A percentile compares a stretch with the other conserved stretches of the same genome.
These are phyloP conservation scores for Columba guinea DNA, from an alignment of 2,797 vertebrate genomes.

Conservation along the genomic window DNA sequence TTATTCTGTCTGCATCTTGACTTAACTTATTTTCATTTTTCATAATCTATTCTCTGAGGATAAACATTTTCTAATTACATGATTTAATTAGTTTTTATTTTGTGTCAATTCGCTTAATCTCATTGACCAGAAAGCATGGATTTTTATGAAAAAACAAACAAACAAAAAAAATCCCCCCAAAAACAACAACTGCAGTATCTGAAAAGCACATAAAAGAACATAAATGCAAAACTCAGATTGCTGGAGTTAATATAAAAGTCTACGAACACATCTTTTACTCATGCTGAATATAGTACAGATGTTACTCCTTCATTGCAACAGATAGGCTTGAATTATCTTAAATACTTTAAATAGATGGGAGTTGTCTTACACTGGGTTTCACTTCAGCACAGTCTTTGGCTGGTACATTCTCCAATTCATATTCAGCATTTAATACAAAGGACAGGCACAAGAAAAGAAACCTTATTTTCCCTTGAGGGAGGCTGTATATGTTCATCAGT, in stretches of 20 bases:
- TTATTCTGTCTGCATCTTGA: not conserved
- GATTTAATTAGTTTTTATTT: slow-evolving; percentile 43
- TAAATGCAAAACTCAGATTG: not conserved
- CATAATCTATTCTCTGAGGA: not conserved
- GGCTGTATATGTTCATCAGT: not conserved
- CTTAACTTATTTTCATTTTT: slow-evolving; percentile 5
- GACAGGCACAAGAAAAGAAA: not conserved
- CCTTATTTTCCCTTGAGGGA: not conserved
- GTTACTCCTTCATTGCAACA: not conserved
- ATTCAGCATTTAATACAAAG: not conserved
- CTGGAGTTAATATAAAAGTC: not conserved
- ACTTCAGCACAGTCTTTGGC: not conserved
- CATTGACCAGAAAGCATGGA: not conserved
- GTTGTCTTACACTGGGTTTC: not conserved
- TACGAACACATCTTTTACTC: not conserved
- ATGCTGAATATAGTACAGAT: not conserved
- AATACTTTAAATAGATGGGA: not conserved
- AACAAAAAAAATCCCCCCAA: not conserved
- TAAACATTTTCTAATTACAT: not conserved
- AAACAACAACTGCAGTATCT: not conserved
- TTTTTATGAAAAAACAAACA: not conserved
- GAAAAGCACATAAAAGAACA: not conserved
- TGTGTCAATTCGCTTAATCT: not conserved
- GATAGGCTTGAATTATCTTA: not conserved
- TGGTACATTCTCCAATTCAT: not conserved